Conservation (phyloP, 2,113 vertebrate species). For the Mohoua ochrocephala region DNA sequence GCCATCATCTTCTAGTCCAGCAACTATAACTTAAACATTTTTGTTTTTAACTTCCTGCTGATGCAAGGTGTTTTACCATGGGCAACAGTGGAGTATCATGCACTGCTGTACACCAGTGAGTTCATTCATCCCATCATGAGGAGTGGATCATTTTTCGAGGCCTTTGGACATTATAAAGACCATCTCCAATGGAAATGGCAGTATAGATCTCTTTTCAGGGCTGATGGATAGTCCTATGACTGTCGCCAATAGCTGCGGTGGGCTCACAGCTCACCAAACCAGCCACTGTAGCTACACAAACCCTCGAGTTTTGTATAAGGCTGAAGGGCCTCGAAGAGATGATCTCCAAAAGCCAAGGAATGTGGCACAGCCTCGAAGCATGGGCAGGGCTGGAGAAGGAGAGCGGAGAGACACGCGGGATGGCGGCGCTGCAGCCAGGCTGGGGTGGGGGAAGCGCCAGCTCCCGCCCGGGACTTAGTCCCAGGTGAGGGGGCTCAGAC, state of each 20-base stretch:
- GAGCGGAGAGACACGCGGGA: fast-evolving
- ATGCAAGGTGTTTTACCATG: background rate
- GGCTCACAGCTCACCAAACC: background rate
- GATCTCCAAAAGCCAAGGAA: background rate
- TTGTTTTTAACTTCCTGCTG: background rate
- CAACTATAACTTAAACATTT: background rate
- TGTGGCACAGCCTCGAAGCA: too few relatives aligned
- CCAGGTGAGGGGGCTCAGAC: background rate
- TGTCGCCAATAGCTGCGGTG: fast-evolving
- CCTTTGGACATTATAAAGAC: background rate
- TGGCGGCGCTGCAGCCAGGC: background rate
- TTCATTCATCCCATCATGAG: background rate
- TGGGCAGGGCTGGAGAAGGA: fast-evolving
- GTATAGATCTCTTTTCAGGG: too few relatives aligned
- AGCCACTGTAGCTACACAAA: background rate
- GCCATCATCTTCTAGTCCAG: background rate
- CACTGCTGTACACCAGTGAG: fast-evolving
- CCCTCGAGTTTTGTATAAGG: background rate
- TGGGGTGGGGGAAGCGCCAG: fast-evolving
- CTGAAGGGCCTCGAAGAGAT: background rate
- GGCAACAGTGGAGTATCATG: fast-evolving
- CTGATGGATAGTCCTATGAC: fast-evolving
- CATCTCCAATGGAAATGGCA: background rate
- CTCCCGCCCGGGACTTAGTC: background rate
- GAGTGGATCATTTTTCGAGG: fast-evolving